Evolutionary conservation across 2,888 invertebrate species (phyloP).

Genomic region (Drosophila mimetica): DNA sequence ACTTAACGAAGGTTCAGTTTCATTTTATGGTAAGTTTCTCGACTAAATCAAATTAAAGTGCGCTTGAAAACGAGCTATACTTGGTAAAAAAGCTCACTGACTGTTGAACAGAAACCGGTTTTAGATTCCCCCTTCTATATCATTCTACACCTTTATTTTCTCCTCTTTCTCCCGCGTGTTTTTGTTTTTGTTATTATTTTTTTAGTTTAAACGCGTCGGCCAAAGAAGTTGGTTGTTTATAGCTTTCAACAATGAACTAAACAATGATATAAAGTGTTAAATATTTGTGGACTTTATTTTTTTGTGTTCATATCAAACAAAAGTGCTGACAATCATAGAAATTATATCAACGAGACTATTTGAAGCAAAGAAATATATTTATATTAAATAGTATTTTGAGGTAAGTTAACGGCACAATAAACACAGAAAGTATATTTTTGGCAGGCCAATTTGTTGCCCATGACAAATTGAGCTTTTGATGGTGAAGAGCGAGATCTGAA

Average conservation of each 20-base stretch:
- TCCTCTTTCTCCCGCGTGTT: conserved; percentile 38
- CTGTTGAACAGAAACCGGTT: conserved; percentile 30
- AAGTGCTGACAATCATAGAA: conserved; percentile 2
- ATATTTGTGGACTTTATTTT: conserved; percentile 15
- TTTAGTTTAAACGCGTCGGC: conserved; percentile 70
- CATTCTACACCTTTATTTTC: conserved; percentile 11
- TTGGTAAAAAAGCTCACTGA: neutral
- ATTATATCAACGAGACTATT: neutral
- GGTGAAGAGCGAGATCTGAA: conserved; percentile 6
- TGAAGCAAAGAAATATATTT: neutral
- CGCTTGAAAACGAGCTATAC: conserved; percentile 2
- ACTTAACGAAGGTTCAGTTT: neutral
- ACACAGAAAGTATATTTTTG: neutral
- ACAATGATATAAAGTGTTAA: neutral
- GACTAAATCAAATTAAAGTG: neutral
- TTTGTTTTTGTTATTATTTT: conserved; percentile 48
- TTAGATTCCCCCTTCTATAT: neutral
- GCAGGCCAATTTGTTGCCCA: neutral
- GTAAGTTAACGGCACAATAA: conserved; percentile 25
- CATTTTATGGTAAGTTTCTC: neutral
- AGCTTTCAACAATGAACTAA: conserved; percentile 12
- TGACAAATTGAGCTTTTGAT: conserved; percentile 4
- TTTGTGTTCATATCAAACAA: conserved; percentile 2
- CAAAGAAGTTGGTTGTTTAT: conserved; percentile 64
- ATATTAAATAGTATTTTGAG: too few species aligned